Base-by-base conservation (phyloP, 1,140 invertebrate species). In the Dendroctonus valens region DNA sequence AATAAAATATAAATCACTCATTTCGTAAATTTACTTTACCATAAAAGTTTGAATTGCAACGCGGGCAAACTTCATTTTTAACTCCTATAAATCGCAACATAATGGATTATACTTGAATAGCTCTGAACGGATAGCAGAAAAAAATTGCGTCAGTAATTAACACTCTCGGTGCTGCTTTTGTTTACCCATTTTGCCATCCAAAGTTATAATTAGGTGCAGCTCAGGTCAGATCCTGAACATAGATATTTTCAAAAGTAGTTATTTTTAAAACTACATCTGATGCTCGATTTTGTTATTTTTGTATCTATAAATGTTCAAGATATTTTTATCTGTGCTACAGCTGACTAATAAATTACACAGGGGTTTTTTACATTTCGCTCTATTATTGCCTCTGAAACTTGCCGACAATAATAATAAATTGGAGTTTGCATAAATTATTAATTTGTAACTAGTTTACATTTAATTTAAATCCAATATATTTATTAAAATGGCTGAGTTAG, bases 111-210 rank as follows among this genome's bases (percentile, higher is more conserved):
- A n/a, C n/a, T n/a, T n/a, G n/a, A n/a, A n/a, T n/a, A 46, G 42
- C 4, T 8, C 42, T 9, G 42, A 2, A 9, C n/a, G n/a, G 42
- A 46, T 46, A 46, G 2, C 4, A 46, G 42, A 46, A 12, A 46
- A 46, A 46, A 46, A 12, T 46, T 46, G 8, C n/a, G n/a, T 9
- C 42, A 58, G 46, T 58, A 44, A 58, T 58, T 55, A 55, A 55
- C 53, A 41, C 39, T 55, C 8, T 8, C 53, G 41, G 53, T 41
- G n/a, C 5, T 44, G 55, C 8, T 26, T 58, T 58, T 58, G 55
- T 58, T 58, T 58, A 58, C 55, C 40, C 41, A 37, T 44, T 44
- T 44, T 14, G 42, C 6, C 26, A 44, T n/a, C 41, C 55, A 58
- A 7, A 37, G 11, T 7, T 58, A 58, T 44, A 58, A 26, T 44